Evolutionary conservation across 2,797 vertebrate genomes (phyloP), one percentile per base, ranked within the genome.

Genomic region (Centropyge bicolor): DNA sequence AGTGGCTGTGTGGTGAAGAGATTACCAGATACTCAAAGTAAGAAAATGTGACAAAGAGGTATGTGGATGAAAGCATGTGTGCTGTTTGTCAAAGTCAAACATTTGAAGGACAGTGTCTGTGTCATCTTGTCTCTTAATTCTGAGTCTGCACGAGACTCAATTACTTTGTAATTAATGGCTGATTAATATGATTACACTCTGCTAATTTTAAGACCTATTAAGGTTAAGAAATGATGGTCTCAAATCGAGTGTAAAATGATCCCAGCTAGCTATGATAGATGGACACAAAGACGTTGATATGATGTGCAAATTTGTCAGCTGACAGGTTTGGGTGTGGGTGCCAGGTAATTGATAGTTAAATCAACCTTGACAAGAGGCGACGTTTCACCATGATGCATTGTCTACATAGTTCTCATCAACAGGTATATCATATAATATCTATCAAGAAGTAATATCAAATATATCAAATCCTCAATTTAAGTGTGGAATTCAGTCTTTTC

Each of bases 401-500:
- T 36, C 6, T 74, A 2, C n/a, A 3, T 3, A 38, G 7, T 56
- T 31, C 22, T 70, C 36, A 38, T 74, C 5, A n/a, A n/a, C 48
- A 13, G 14, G 11, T 64, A 5, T 8, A 49, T 36, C n/a, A n/a
- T n/a, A n/a, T n/a, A n/a, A n/a, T n/a, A n/a, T n/a, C n/a, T n/a
- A n/a, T n/a, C n/a, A n/a, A n/a, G n/a, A n/a, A n/a, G n/a, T n/a
- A n/a, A n/a, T n/a, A n/a, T n/a, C n/a, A n/a, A n/a, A n/a, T n/a
- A n/a, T n/a, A n/a, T n/a, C n/a, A 82, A 69, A 75, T 56, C 36
- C 24, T 48, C 69, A 31, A 64, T 69, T 52, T 62, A 61, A 75
- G n/a, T 7, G 1, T 46, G 46, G 49, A 76, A 69, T 70, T 24
- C 0, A 24, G 24, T 27, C 60, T 62, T 83, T 82, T 72, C 62